Conservation (phyloP, 35 echinoderm and acorn worm genomes). For the Apostichopus japonicus region DNA sequence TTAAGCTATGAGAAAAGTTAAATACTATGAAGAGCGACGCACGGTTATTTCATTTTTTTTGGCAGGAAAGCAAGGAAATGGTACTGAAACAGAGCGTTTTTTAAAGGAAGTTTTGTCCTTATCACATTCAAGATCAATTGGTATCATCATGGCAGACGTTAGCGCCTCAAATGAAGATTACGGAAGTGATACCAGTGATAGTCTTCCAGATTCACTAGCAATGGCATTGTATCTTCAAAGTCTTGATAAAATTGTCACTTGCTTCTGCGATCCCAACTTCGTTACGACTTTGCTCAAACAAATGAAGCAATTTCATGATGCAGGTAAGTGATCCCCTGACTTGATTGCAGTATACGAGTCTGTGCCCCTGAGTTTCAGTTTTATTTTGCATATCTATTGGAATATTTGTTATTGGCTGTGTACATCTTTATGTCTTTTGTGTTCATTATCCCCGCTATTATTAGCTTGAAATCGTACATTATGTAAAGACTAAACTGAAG, state of each 20-base stretch:
- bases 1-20: too few species aligned
- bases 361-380: too few species aligned
- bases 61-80: slow-evolving; percentile 65
- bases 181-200: slow-evolving; percentile 68
- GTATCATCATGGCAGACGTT: slow-evolving; percentile 70
- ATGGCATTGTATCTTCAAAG: slow-evolving; percentile 78
- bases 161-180: slow-evolving; percentile 42
- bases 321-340: background rate
- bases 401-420: too few species aligned
- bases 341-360: too few species aligned
- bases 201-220: slow-evolving; percentile 70
- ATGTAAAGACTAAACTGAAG: too few species aligned
- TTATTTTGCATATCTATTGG: too few species aligned
- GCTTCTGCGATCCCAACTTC: slow-evolving; percentile 50
- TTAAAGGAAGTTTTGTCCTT: slow-evolving; percentile 76
- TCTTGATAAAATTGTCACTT: slow-evolving; percentile 64
- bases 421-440: too few species aligned
- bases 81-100: slow-evolving; percentile 53
- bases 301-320: background rate
- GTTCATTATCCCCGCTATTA: too few species aligned
- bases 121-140: slow-evolving; percentile 80
- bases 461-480: too few species aligned
- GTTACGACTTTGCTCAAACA: background rate
- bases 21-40: too few species aligned
- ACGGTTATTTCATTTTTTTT: background rate